Evolutionary conservation across 1,140 invertebrate species (phyloP).

Genomic region (Dryas iulia): DNA sequence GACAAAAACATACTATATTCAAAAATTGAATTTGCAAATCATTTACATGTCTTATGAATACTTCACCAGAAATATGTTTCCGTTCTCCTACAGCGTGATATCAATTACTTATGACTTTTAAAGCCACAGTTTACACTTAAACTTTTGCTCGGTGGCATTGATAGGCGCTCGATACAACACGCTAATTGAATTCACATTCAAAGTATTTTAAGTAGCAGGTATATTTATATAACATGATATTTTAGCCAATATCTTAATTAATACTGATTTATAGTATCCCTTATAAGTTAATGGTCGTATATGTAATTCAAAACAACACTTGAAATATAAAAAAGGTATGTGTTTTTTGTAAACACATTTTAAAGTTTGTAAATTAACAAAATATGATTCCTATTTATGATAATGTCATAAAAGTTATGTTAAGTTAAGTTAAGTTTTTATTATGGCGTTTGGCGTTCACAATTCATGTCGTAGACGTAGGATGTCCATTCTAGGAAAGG

Average conservation of each 20-base stretch:
- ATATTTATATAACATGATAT: neutral
- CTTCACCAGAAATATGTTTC: neutral
- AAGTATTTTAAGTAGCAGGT: neutral
- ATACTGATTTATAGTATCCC: neutral
- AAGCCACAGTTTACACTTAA: neutral
- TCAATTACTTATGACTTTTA: neutral
- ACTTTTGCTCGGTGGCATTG: slow-evolving; percentile 6
- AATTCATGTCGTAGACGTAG: too few relatives aligned
- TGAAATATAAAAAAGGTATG: too few relatives aligned
- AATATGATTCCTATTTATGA: too few relatives aligned
- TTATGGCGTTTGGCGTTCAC: too few relatives aligned
- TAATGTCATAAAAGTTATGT: too few relatives aligned
- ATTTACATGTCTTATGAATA: neutral
- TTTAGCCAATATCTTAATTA: neutral
- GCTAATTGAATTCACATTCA: neutral
- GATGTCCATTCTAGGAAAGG: neutral
- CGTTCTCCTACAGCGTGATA: neutral
- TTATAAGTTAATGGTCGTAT: neutral
- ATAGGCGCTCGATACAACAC: neutral
- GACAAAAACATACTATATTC: neutral
- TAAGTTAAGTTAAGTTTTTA: too few relatives aligned
- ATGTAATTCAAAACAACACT: neutral
- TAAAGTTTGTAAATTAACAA: too few relatives aligned
- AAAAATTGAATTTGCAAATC: neutral
- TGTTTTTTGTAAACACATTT: too few relatives aligned